Evolutionary conservation across 2,797 vertebrate species (phyloP), one percentile per base, ranked within the genome.

Genomic region (Anguilla pacifica): DNA sequence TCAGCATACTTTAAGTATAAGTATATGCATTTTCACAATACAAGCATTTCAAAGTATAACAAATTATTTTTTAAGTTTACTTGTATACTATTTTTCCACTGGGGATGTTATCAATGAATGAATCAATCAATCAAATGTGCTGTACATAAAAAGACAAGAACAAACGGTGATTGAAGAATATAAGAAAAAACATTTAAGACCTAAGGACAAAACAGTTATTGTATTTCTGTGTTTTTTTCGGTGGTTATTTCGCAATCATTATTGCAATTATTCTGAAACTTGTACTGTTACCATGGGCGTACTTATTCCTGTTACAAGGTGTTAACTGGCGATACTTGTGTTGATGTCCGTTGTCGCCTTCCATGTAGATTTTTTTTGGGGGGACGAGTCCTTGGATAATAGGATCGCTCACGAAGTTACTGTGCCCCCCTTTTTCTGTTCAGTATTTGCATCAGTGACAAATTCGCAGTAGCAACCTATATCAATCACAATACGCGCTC

Each of bases 391-490:
- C 25, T 49, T 82, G 64, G 49, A 70, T 59, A 70, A 22, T 59
- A 70, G 49, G 46, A 31, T 72, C 82, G 49, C 51, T 17, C 31
- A 15, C 39, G 82, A 31, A 19, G n/a, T 67, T 46, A 70, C 72
- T 79, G 57, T 53, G n/a, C 61, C 61, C 86, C 51, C 35, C 55
- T 43, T 55, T 85, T 57, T 86, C 86, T 61, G 72, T 28, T 28
- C 43, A 55, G 31, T 82, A 90, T 93, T 90, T 91, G 91, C 91
- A 91, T 91, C 89, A 90, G 91, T 91, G 90, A 91, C 90, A 91
- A 89, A 91, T 92, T 93, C 90, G 88, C 89, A 85, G 87, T 86
- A 87, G 53, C 59, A 85, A 86, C 43, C 53, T 77, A 59, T 59
- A 59, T 90, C 79, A 88, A 89, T 87, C 84, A 89, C 91, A 92